phyloP scores from a whole-genome alignment of 2,113 vertebrate genomes.

The Brachyhypopomus occidentalis region DNA sequence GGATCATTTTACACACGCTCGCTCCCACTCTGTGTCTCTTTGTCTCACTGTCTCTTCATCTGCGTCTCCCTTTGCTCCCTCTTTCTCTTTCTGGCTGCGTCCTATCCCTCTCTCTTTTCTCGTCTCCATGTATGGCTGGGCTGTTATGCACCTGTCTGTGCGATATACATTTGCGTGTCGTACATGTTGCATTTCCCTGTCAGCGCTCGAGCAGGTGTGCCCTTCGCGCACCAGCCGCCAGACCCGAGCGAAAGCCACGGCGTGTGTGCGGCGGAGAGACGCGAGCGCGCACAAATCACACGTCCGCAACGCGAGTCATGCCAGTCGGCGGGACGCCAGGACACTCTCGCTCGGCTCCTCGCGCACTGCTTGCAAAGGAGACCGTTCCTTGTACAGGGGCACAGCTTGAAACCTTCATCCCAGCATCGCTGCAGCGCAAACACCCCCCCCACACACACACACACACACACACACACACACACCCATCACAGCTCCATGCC shows the following conservation, averaged over 20 bases:
- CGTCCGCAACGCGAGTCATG: conserved; percentile 19
- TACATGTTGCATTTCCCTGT: not conserved
- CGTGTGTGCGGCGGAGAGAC: not conserved
- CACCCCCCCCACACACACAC: no score
- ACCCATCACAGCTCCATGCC: conserved; percentile 12
- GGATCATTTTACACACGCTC: conserved; percentile 50
- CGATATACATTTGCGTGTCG: not conserved
- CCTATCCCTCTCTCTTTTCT: not conserved
- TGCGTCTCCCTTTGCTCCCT: conserved; percentile 9
- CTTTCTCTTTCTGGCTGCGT: not conserved
- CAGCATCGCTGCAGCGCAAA: conserved; percentile 24
- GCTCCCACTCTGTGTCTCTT: conserved; percentile 39
- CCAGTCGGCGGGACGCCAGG: not conserved
- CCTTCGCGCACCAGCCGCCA: not conserved
- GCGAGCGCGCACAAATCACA: conserved; percentile 5
- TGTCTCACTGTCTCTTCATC: not conserved
- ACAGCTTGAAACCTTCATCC: conserved; percentile 48
- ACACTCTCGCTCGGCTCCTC: not conserved
- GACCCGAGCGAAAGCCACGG: conserved; percentile 19
- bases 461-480: not conserved
- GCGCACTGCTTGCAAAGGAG: conserved; percentile 31
- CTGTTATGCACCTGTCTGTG: not conserved
- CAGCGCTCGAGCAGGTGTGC: not conserved
- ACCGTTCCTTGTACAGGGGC: conserved; percentile 35
- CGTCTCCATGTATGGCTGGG: not conserved